Base-by-base conservation (phyloP, 2,888 invertebrate species). In the Stenurella melanura region DNA sequence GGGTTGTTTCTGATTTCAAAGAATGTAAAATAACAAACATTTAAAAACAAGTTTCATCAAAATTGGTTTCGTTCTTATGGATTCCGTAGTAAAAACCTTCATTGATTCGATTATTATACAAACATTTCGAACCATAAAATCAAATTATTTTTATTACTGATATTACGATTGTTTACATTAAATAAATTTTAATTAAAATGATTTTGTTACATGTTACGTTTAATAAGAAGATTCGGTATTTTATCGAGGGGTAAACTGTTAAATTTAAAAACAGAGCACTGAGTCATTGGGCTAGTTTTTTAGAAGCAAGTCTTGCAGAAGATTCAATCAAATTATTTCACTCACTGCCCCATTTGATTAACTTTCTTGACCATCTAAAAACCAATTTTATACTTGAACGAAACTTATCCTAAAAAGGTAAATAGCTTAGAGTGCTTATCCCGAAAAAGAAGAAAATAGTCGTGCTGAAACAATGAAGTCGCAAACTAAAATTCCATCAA, bases 321-420 rank as follows among this genome's bases (percentile, higher is more conserved):
- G 34, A 57, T 60, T 60, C 30, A 12, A 70, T 70, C 42, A 38
- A 34, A 42, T 70, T 70, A 60, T 70, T 70, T 70, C 70, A 26
- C 57, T 26, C 60, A 2, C 42, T 60, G 70, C 60, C 19, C 60
- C 19, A 26, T 60, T 60, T 60, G 70, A 70, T 70, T 70, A 70
- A 42, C 60, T 70, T 61, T 42, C 70, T 70, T 70, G 70, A 70
- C 70, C 70, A 21, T 58, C 19, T 60, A n/a, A 70, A 60, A 60
- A n/a, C 61, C 61, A 70, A 70, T 70, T 70, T 70, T 60, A 70
- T 61, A 60, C 70, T 60, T n/a, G 60, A 70, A 60, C 60, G 70
- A 15, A 61, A 19, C 7, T 19, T 50, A 50, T 50, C 15, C 42
- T 50, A 50, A n/a, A 42, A 42, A 50, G 50, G 50, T 50, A 50